Evolutionary conservation across 2,113 vertebrate genomes (phyloP).

Genomic region (Hepsetus odoe): DNA sequence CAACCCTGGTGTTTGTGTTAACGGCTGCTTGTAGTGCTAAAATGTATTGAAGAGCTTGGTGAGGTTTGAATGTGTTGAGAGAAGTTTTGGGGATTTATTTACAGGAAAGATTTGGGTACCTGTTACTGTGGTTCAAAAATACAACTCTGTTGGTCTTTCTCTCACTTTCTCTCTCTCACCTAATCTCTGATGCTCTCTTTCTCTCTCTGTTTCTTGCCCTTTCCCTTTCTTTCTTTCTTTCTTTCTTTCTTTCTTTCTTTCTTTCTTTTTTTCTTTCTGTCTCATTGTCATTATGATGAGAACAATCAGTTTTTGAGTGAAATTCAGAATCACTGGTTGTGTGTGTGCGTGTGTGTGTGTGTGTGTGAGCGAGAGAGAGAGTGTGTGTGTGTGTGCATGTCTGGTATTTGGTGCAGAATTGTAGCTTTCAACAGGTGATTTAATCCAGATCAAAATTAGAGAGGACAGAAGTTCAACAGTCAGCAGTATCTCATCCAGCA

Average conservation of each 20-base stretch:
- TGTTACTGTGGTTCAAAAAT: constrained; percentile 31
- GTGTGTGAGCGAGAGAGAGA: too few relatives aligned
- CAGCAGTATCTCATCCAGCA: too few relatives aligned
- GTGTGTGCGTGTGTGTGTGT: constrained; percentile 57
- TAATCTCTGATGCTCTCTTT: too few relatives aligned
- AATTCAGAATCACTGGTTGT: constrained; percentile 39
- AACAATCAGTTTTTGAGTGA: too few relatives aligned
- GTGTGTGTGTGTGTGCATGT: constrained; percentile 36
- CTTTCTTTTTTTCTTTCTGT: background rate
- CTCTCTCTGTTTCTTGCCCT: constrained; percentile 66
- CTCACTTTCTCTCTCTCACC: constrained; percentile 47
- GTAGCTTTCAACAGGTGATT: background rate
- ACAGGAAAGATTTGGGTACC: too few relatives aligned
- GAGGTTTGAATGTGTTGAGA: too few relatives aligned
- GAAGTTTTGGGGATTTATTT: too few relatives aligned
- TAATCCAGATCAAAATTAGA: background rate
- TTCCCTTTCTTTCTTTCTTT: constrained; percentile 51
- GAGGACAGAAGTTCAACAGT: too few relatives aligned
- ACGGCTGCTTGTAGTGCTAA: too few relatives aligned
- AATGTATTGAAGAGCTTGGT: too few relatives aligned
- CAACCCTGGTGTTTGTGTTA: too few relatives aligned
- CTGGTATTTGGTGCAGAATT: background rate
- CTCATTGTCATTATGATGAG: background rate
- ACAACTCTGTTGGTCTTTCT: constrained; percentile 17
- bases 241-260: constrained; percentile 45